phyloP scores from a whole-genome alignment of 2,113 vertebrate genomes.

The Ceuthmochares aereus region DNA sequence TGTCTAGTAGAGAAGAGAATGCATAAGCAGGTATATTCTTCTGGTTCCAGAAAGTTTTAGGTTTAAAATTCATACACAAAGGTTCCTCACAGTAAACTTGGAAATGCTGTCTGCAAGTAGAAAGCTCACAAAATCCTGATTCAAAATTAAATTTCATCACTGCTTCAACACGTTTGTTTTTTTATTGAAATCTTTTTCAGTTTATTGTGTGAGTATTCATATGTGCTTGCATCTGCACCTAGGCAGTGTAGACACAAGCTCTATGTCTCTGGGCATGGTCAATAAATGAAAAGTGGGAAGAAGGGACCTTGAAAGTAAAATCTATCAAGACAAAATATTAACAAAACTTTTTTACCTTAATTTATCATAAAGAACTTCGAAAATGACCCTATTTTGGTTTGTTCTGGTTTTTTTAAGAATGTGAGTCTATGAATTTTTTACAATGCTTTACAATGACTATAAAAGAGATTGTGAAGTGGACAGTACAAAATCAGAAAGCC shows the following conservation, averaged over 20 bases:
- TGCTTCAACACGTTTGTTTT: neutral
- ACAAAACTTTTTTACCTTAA: neutral
- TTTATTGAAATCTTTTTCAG: neutral
- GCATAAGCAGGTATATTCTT: neutral
- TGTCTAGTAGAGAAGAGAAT: neutral
- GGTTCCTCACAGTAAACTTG: neutral
- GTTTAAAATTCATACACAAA: neutral
- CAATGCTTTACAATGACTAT: neutral
- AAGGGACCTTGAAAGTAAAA: neutral
- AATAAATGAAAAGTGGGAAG: neutral
- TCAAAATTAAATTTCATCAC: neutral
- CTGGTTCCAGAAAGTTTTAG: neutral
- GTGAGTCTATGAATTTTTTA: neutral
- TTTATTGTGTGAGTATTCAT: neutral
- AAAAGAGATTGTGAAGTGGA: neutral
- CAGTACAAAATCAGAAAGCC: too few species aligned
- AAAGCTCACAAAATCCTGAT: neutral
- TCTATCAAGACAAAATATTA: neutral
- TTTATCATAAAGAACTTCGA: neutral
- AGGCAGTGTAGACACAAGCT: too few species aligned
- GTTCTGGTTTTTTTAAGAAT: neutral
- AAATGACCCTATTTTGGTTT: neutral
- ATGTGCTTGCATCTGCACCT: rapidly evolving
- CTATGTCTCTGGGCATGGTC: rapidly evolving
- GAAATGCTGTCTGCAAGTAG: neutral